Base-by-base conservation (phyloP, 2,797 vertebrate genomes). In the Typhlichthys eigenmanni region DNA sequence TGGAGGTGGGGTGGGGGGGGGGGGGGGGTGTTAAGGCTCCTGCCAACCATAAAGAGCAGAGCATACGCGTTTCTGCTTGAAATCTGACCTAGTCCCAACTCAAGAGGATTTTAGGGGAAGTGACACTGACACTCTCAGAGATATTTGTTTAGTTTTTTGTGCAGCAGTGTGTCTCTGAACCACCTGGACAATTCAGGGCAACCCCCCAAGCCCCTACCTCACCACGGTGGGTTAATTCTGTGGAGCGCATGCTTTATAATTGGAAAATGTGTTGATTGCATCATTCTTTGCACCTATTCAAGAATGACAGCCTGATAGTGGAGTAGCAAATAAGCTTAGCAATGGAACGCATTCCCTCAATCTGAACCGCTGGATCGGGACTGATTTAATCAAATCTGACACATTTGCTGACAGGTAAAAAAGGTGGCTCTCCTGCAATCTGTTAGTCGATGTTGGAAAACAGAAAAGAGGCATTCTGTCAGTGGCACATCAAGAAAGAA, bases 61-160 rank as follows among this genome's bases (percentile, higher is more conserved):
- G 78, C 84, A 52, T 83, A 29, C 24, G 24, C 24, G 87, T 85
- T 80, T 47, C 59, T 78, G 76, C 88, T 76, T 84, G 85, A 82
- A 85, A 56, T 62, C 60, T 51, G 60, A 52, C 38, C 61, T 55
- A 8, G 68, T 74, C 66, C 55, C 66, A 58, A 65, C 19, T 58
- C 69, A 77, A 60, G 48, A 50, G 48, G 48, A 50, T 13, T 13
- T 13, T 13, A 12, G 9, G 48, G 48, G 17, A 17, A 10, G 14
- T 50, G 49, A 47, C 13, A 47, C 13, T 64, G 66, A 75, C 57
- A 51, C 45, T 24, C 24, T 10, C 57, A 75, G 47, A 64, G 61
- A 1, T 13, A 57, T 54, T 54, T 19, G 9, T 43, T 12, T 2
- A 53, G 51, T 10, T 8, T 11, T 52, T 43, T 9, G 50, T 24